phyloP scores from a whole-genome alignment of 1,140 invertebrate species.

The Rhagoletis zephyria region DNA sequence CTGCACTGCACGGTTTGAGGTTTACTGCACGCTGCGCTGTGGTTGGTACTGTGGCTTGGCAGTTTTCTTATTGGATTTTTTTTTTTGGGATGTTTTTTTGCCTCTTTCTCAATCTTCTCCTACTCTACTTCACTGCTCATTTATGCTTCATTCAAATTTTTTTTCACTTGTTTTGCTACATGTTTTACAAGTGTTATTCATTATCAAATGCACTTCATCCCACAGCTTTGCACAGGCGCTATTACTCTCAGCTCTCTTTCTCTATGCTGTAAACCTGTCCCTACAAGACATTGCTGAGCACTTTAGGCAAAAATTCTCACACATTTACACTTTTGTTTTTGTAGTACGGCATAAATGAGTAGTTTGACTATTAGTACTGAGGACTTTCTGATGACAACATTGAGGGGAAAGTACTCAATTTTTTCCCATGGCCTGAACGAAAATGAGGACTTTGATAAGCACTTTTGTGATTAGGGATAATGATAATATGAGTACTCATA shows the following conservation, averaged over 20 bases:
- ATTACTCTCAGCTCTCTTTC: background rate
- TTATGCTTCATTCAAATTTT: background rate
- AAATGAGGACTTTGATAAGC: too few relatives aligned
- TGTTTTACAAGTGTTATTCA: conserved; percentile 45
- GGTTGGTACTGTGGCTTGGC: background rate
- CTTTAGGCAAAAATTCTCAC: too few relatives aligned
- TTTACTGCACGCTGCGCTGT: conserved; percentile 8
- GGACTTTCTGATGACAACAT: too few relatives aligned
- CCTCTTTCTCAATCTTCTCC: background rate
- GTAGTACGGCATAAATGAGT: too few relatives aligned
- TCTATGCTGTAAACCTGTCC: background rate
- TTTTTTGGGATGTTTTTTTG: too few relatives aligned
- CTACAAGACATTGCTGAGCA: too few relatives aligned
- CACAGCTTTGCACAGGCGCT: background rate
- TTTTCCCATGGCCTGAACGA: too few relatives aligned
- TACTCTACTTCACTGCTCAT: background rate
- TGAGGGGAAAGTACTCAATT: too few relatives aligned
- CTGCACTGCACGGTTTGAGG: background rate
- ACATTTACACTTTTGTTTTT: too few relatives aligned
- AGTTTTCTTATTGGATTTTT: background rate
- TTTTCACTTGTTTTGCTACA: conserved; percentile 1
- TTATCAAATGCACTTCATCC: conserved; percentile 18
- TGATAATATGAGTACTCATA: too few relatives aligned
- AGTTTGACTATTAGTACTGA: too few relatives aligned
- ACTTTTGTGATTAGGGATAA: too few relatives aligned